Base-by-base conservation (phyloP, 2,797 vertebrate genomes). In the Oryzias dopingdopingensis region DNA sequence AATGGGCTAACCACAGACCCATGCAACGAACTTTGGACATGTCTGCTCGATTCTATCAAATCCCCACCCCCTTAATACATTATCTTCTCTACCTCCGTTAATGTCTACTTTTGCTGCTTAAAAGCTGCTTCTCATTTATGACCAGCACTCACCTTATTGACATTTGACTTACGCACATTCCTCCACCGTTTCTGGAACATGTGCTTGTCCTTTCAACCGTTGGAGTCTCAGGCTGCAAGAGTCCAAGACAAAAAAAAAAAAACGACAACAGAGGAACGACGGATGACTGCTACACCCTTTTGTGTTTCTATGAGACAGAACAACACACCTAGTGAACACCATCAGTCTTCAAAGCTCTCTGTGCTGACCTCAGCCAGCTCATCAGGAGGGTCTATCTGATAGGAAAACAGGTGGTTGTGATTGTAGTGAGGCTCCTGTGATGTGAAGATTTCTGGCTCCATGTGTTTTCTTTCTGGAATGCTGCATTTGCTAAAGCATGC, bases 361-460 rank as follows among this genome's bases (percentile, higher is more conserved):
- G 47, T 65, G 49, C 56, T 60, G 72, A 81, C 76, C 67, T 61
- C 70, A 51, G 66, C 73, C 53, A 56, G 29, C 67, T 82, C 64
- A 76, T 82, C 80, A 56, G 75, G 74, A 63, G 76, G 75, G 56
- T 88, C 85, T 77, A 85, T 85, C 83, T 79, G 58, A 22, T 1
- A 76, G 70, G 58, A 73, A 86, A 90, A 89, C 88, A 88, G 88
- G 88, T 90, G 88, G 85, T 83, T 85, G 29, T 78, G 80, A 85
- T 88, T 86, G 82, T 85, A 79, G 76, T 72, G 74, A 75, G 37
- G 69, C 17, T 65, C 60, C 62, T 49, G 56, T 44, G 74, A 80
- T 48, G 69, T 42, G 65, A 52, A 53, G 59, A 53, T 59, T 62
- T 70, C 54, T 52, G 60, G 65, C 77, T 78, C 72, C 82, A 86